Base-by-base conservation (phyloP, 1,140 invertebrate genomes). In the Heliothis virescens region DNA sequence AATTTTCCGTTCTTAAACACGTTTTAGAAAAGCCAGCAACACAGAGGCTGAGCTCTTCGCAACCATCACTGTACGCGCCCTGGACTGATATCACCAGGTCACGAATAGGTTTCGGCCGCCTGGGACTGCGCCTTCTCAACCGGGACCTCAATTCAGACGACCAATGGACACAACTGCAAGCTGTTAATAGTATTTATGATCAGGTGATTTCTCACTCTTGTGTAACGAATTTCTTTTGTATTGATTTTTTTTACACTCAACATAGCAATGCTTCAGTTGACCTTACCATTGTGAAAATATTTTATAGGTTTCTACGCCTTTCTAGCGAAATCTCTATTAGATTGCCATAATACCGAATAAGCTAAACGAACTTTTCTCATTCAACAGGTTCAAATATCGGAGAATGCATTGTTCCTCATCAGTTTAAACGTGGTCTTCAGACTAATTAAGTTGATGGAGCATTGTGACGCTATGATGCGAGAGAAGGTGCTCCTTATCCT, bases 401-500 rank as follows among this genome's bases (percentile, higher is more conserved):
- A 94, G 80, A 91, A 86, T 69, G 92, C 91, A 0, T 83, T 90
- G 52, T 93, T 89, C 69, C 83, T 94, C 0, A 89, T 94, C n/a
- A 79, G 89, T 0, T 67, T 90, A 7, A 88, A 93, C 15, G 79
- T 94, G 12, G 86, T 88, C 0, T 89, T 92, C 18, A 89, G 92
- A 3, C 81, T 94, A 0, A 85, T 90, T n/a, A 89, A 93, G 16
- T 57, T 94, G 29, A 92, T 94, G 87, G 26, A 79, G 7, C 41
- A 87, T 29, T 65, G 79, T 2, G 82, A 93, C 18, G 89, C 92
- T 0, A 85, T 93, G 7, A 84, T 93, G n/a, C 83, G 87, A 4
- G 92, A 94, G 82, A 93, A 94, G 69, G 86, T 93, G 0, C 91
- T 90, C 65, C 60, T 91, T 3, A 92, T 89, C n/a, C 85, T 93